These are phyloP conservation scores for Lycaena phlaeas DNA, from an alignment of 2,888 invertebrate genomes.

Conservation along the genomic window DNA sequence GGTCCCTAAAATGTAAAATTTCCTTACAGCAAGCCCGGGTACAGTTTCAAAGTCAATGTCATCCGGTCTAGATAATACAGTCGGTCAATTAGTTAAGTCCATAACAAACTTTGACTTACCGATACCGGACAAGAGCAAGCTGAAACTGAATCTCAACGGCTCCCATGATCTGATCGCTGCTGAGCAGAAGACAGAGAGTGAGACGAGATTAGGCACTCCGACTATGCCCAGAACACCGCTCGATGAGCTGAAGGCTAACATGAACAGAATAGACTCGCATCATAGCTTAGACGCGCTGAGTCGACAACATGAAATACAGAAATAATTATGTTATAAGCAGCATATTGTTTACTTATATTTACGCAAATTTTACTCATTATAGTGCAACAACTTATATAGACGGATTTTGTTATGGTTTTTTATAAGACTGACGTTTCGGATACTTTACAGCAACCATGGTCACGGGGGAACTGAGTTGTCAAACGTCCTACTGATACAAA, in stretches of 20 bases:
- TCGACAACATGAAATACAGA: too few species aligned
- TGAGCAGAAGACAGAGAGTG: constrained; percentile 34
- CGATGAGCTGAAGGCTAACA: constrained; percentile 60
- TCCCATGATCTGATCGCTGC: constrained; percentile 41
- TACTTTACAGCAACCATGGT: too few species aligned
- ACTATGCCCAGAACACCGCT: constrained; percentile 25
- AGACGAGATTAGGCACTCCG: constrained; percentile 22
- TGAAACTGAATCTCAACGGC: constrained; percentile 36
- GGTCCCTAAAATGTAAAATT: too few species aligned
- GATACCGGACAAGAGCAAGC: constrained; percentile 25
- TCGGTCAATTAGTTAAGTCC: constrained; percentile 28
- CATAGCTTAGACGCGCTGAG: constrained; percentile 48
- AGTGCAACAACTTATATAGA: too few species aligned
- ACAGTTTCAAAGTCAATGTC: constrained; percentile 41
- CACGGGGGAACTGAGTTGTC: too few species aligned
- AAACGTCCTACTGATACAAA: too few species aligned
- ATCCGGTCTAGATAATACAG: constrained; percentile 36
- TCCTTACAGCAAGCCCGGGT: constrained; percentile 16
- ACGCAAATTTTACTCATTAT: too few species aligned
- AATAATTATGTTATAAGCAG: too few species aligned
- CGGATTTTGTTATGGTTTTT: too few species aligned
- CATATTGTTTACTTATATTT: too few species aligned
- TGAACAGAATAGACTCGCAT: constrained; percentile 65
- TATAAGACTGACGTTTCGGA: too few species aligned
- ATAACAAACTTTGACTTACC: constrained; percentile 46